Percentiles rank a stretch among this genome's conserved stretches.
These are phyloP conservation scores for Psephotus haematonotus DNA, from an alignment of 2,113 vertebrate species.

Conservation along the genomic window DNA sequence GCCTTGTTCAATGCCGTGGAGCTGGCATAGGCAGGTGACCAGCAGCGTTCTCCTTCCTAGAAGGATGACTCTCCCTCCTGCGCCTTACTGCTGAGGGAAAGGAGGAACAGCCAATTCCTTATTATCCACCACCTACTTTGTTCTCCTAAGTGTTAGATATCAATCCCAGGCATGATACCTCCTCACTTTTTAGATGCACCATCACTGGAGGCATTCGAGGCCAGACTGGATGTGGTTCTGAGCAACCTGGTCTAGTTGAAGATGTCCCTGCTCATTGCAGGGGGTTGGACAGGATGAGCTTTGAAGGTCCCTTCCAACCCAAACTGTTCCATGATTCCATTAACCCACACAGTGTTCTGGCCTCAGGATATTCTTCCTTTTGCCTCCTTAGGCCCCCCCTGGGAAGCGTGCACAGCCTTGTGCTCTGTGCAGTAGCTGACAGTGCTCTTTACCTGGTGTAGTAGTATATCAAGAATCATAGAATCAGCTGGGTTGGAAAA, in stretches of 20 bases:
- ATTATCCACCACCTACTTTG: background rate
- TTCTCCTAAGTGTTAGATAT: background rate
- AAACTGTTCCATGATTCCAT: background rate
- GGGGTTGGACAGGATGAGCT: background rate
- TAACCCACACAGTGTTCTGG: background rate
- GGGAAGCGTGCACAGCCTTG: accelerated
- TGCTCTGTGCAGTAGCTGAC: background rate
- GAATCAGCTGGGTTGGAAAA: background rate
- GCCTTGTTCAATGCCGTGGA: background rate
- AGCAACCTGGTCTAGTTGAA: background rate
- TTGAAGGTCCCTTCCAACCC: background rate
- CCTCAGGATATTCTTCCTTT: background rate
- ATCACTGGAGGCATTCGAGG: background rate
- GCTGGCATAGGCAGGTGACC: background rate
- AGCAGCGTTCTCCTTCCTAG: background rate
- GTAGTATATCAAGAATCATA: background rate
- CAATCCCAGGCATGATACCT: background rate
- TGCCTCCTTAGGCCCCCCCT: background rate
- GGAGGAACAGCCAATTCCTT: background rate
- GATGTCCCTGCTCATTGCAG: background rate
- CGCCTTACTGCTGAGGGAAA: background rate
- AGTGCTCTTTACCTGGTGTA: background rate
- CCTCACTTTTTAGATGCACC: background rate
- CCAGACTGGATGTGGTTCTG: background rate
- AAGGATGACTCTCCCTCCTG: background rate